phyloP scores from a whole-genome alignment of 2,113 vertebrate species.

The Bos javanicus region DNA sequence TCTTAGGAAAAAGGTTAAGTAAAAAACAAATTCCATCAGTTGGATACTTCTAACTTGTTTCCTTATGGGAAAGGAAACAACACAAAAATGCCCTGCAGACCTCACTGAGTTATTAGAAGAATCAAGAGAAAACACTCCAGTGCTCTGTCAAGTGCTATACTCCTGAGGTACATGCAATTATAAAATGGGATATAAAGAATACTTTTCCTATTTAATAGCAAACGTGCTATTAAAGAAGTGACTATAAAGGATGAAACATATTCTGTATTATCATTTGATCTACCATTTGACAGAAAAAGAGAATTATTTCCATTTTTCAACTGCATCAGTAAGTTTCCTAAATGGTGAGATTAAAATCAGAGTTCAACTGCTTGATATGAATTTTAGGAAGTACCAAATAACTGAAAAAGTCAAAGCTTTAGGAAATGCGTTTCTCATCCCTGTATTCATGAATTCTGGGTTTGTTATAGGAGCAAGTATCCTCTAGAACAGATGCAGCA shows the following conservation, averaged over 20 bases:
- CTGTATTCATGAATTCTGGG: neutral
- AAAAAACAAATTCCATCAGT: neutral
- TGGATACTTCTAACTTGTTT: neutral
- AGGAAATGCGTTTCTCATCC: neutral
- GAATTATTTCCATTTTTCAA: neutral
- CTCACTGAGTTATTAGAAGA: neutral
- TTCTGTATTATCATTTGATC: neutral
- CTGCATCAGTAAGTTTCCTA: neutral
- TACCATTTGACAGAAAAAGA: neutral
- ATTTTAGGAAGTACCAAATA: neutral
- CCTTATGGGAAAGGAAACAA: neutral
- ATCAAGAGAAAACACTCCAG: neutral
- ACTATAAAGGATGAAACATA: neutral
- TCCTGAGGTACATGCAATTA: neutral
- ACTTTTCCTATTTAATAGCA: neutral
- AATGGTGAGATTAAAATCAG: neutral
- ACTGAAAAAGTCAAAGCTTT: neutral
- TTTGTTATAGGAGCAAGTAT: neutral
- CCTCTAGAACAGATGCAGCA: neutral
- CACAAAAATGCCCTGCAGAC: neutral
- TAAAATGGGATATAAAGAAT: neutral
- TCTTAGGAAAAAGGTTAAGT: neutral
- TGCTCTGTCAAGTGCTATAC: neutral
- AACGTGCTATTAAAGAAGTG: neutral
- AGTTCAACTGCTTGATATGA: neutral